Percentiles rank a stretch among this genome's conserved stretches.
phyloP scores from a whole-genome alignment of 35 echinoderm and acorn worm species.

The Amphiura filiformis region DNA sequence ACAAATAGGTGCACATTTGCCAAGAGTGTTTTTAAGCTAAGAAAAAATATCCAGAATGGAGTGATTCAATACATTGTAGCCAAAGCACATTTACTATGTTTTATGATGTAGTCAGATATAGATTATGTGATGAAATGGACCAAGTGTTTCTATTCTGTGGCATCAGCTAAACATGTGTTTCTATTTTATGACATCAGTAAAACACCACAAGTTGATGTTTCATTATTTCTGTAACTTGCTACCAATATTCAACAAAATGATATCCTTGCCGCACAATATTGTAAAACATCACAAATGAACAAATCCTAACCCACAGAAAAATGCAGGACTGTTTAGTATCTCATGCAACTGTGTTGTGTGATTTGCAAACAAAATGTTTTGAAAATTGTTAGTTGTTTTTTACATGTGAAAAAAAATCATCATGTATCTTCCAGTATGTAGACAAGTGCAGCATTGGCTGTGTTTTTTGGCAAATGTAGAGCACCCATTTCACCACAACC shows the following conservation, averaged over 20 bases:
- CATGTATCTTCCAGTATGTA: slow-evolving; percentile 1
- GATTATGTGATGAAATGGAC: not conserved
- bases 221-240: too few relatives aligned
- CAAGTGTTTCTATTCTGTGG: slow-evolving; percentile 2
- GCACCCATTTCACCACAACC: too few relatives aligned
- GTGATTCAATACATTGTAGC: not conserved
- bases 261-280: too few relatives aligned
- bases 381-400: not conserved
- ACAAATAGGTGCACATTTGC: not conserved
- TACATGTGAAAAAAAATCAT: not conserved
- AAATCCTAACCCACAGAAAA: too few relatives aligned
- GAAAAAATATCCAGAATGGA: not conserved
- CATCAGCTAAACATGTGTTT: not conserved
- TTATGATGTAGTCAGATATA: not conserved
- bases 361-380: not conserved
- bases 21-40: not conserved
- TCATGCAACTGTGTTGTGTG: too few relatives aligned
- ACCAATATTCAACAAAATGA: too few relatives aligned
- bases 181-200: too few relatives aligned
- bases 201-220: too few relatives aligned
- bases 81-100: not conserved
- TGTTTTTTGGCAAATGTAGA: too few relatives aligned
- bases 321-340: too few relatives aligned
- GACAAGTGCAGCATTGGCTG: too few relatives aligned
- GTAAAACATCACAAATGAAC: too few relatives aligned